Base-by-base conservation (phyloP, 2,113 vertebrate species). In the Heloderma charlesbogerti region DNA sequence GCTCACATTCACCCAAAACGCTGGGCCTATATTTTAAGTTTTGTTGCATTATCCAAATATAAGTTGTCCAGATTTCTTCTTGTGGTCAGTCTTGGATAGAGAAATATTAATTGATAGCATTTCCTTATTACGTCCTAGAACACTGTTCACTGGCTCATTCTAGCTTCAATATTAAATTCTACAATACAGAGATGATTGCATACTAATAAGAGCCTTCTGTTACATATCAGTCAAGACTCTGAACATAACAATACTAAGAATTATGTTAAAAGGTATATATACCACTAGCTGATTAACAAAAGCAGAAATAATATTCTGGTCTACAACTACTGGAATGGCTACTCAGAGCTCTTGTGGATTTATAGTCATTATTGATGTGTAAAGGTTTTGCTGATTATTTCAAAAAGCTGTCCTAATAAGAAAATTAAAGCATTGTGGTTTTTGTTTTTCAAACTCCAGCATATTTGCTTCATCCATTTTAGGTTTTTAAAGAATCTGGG, bases 351-450 rank as follows among this genome's bases (percentile, higher is more conserved):
- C 90, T 90, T 43, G 45, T 69, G 78, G 54, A 89, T 89, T 90
- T 90, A 74, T 86, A 94, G 57, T 95, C 94, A 89, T 45, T 88
- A 22, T 31, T 91, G 86, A 87, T 94, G 87, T 91, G 10, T 92
- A 88, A 92, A 91, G 89, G 67, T 94, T 96, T 67, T 93, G 92
- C 93, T 91, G 89, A 94, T 89, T 96, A 97, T 94, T 94, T 77
- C 69, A 74, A 92, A 84, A 66, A 88, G 92, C 93, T 92, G 71
- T 90, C 82, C 89, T 88, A 92, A 89, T 51, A 92, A 94, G 71
- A 83, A 75, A 93, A 94, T 84, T 92, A 83, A 96, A 88, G 84
- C 90, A 85, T 92, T 60, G 25, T 91, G 82, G 51, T 82, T 88
- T 93, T 0, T 77, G 8, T 93, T 94, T 92, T 92, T 67, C 85